phyloP scores from a whole-genome alignment of 2,113 vertebrate genomes.

The Piprites chloris region DNA sequence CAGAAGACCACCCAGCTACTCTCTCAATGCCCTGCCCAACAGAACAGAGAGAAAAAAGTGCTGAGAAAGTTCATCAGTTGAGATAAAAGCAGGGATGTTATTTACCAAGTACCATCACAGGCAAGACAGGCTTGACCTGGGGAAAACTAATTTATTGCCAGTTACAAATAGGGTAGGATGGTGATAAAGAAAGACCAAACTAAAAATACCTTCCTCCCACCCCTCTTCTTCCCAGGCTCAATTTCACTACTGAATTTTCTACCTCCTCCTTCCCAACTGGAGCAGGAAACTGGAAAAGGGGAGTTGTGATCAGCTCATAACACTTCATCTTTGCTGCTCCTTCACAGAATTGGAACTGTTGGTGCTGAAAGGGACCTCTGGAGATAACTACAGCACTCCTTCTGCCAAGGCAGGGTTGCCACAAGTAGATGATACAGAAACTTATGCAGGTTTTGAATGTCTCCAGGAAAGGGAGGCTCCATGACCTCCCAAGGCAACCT shows the following conservation, averaged over 20 bases:
- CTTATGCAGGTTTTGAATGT: not conserved
- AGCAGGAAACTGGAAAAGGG: not conserved
- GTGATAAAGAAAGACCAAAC: not conserved
- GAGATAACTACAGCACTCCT: not conserved
- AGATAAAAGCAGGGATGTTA: not conserved
- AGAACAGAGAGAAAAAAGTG: not conserved
- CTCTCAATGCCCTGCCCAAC: not conserved
- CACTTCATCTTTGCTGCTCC: not conserved
- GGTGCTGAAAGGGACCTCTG: not conserved
- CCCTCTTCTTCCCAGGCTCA: not conserved
- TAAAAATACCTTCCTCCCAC: not conserved
- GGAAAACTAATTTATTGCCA: not conserved
- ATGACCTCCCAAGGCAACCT: not conserved
- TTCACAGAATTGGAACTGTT: not conserved
- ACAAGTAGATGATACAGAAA: not conserved
- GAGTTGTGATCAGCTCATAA: not conserved
- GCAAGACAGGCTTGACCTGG: not conserved
- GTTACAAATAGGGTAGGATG: not conserved
- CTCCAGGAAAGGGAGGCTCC: not conserved
- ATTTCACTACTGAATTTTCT: not conserved
- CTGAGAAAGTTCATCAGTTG: not conserved
- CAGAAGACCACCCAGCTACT: not conserved
- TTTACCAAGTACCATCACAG: not conserved
- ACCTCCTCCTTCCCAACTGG: accelerated
- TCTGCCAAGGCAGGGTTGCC: not conserved